phyloP scores from a whole-genome alignment of 2,888 invertebrate genomes.

The Campaea margaritaria region DNA sequence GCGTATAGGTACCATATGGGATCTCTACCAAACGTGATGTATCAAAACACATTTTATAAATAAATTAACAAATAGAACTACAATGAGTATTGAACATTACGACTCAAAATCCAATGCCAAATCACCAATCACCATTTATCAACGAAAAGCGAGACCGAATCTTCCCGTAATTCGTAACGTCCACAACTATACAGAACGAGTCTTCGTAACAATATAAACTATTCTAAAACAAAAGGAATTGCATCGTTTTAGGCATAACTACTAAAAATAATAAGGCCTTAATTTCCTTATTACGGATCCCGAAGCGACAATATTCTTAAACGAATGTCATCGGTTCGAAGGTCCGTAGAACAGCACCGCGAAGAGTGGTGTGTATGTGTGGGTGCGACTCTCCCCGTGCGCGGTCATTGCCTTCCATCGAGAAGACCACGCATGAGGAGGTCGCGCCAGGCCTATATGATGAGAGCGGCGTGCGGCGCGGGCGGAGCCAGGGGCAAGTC shows the following conservation, averaged over 20 bases:
- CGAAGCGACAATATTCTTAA: conserved; percentile 21
- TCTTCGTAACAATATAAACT: conserved; percentile 15
- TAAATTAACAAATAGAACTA: conserved; percentile 29
- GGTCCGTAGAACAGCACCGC: conserved; percentile 17
- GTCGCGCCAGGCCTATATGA: conserved; percentile 84
- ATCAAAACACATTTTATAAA: not conserved
- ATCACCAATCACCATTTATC: conserved; percentile 7
- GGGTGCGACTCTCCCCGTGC: conserved; percentile 71
- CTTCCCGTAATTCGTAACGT: conserved; percentile 32
- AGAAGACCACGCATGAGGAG: conserved; percentile 80
- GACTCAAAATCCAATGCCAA: conserved; percentile 19
- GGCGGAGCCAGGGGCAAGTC: conserved; percentile 59
- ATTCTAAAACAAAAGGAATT: conserved; percentile 22
- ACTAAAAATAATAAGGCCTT: conserved; percentile 54
- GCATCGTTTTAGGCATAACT: conserved; percentile 48
- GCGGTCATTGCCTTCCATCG: conserved; percentile 70
- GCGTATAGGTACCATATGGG: too few relatives aligned
- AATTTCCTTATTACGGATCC: conserved; percentile 37
- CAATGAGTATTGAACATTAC: conserved; percentile 24
- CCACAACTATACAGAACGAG: conserved; percentile 30
- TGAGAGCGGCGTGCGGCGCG: conserved; percentile 72
- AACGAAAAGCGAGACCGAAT: conserved; percentile 16
- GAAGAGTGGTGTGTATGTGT: not conserved
- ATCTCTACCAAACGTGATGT: too few relatives aligned
- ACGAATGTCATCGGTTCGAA: conserved; percentile 11